A percentile compares a stretch with the other conserved stretches of the same genome.
Evolutionary conservation across 2,888 invertebrate genomes (phyloP).

Genomic region (Dicycla oo): DNA sequence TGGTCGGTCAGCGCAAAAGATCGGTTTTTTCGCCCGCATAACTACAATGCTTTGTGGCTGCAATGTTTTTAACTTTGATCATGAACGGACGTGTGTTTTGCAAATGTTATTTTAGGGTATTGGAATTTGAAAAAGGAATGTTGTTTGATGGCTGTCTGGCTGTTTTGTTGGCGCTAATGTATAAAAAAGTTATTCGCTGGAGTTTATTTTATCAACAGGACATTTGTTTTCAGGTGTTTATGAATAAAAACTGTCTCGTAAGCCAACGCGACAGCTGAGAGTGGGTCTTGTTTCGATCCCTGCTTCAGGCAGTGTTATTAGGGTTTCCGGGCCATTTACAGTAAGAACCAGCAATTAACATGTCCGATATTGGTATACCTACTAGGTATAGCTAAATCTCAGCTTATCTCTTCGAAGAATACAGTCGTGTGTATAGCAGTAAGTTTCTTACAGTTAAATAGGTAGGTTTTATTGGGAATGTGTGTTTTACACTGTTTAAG

Average conservation of each 20-base stretch:
- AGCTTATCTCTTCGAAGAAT: too few relatives aligned
- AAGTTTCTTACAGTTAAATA: too few relatives aligned
- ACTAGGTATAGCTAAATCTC: too few relatives aligned
- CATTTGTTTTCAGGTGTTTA: not conserved
- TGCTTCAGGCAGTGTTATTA: not conserved
- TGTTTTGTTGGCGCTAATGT: slow-evolving; percentile 29
- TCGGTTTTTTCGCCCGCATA: slow-evolving; percentile 65
- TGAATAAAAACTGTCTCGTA: not conserved
- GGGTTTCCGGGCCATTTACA: too few relatives aligned
- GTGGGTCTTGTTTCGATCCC: not conserved
- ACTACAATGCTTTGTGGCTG: slow-evolving; percentile 46
- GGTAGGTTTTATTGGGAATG: too few relatives aligned
- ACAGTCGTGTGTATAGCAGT: too few relatives aligned
- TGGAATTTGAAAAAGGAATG: slow-evolving; percentile 47
- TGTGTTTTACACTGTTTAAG: slow-evolving; percentile 1
- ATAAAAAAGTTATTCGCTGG: slow-evolving; percentile 8
- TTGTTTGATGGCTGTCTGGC: slow-evolving; percentile 30
- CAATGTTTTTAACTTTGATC: slow-evolving; percentile 51
- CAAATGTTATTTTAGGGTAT: slow-evolving; percentile 51
- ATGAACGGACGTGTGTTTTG: slow-evolving; percentile 33
- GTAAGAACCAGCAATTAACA: not conserved
- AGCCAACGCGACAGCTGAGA: not conserved
- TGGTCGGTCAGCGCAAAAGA: slow-evolving; percentile 67
- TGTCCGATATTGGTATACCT: not conserved
- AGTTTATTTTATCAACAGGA: slow-evolving; percentile 1